Evolutionary conservation across 2,888 invertebrate species (phyloP), one percentile per base, ranked within the genome.

Genomic region (Adineta ricciae): DNA sequence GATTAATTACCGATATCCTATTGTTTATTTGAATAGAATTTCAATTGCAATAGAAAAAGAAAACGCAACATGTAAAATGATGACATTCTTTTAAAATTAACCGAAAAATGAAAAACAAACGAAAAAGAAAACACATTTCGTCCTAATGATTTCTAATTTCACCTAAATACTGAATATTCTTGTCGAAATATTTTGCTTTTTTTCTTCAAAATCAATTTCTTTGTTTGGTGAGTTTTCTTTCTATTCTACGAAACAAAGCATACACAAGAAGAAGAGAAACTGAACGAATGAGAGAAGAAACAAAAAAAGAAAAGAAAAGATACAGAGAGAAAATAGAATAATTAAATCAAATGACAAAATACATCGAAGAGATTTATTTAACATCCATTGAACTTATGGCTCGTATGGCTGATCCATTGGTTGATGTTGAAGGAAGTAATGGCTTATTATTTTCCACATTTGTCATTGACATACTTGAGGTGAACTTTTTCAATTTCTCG

Each of bases 1-100:
- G 19, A 21, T 52, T 9, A 14, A 16, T 64, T 32, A 19, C 32
- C 14, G 19, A n/a, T 5, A 36, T 64, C 32, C 27, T 64, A 64
- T 46, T 16, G 16, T 64, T 64, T 64, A 36, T 64, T 64, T 64
- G 1, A 32, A 64, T 64, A 64, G 64, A 64, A 64, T 32, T 64
- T 64, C 11, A 14, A 64, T 64, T 64, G 4, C 19, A 64, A 64
- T 32, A 64, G 64, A 64, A 32, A 32, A 64, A n/a, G n/a, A 64
- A 64, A 64, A n/a, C 32, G 32, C 32, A 64, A n/a, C 32, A 64
- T 64, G 32, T 64, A 64, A 14, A 64, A 64, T 64, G 64, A 64
- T 64, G 64, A 64, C 64, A 64, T 64, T 64, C 64, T 64, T 64
- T 64, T 64, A 64, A 64, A 64, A 64, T 64, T 64, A 64, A 64